Percentiles rank a stretch among this genome's conserved stretches.
Conservation (phyloP, 2,888 invertebrate genomes). For the Chloroclysta siterata region DNA sequence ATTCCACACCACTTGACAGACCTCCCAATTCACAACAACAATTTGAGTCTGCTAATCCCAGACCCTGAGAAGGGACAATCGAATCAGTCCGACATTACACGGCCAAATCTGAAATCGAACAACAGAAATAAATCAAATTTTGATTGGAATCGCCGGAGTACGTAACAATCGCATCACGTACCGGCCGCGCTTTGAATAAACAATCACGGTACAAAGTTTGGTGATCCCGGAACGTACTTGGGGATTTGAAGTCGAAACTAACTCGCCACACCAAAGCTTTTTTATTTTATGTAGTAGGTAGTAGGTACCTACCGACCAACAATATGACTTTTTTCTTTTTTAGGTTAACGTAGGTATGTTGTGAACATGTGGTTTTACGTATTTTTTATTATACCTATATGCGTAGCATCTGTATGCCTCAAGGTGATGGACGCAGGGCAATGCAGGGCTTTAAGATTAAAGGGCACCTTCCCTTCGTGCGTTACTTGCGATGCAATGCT, state of each 20-base stretch:
- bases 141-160: conserved; percentile 64
- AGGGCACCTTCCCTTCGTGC: too few relatives aligned
- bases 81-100: conserved; percentile 51
- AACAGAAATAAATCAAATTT: conserved; percentile 69
- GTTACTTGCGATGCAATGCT: too few relatives aligned
- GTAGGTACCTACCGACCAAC: too few relatives aligned
- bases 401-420: too few relatives aligned
- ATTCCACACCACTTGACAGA: conserved; percentile 15
- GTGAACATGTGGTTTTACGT: too few relatives aligned
- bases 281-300: too few relatives aligned
- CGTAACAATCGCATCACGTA: conserved; percentile 70
- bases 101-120: conserved; percentile 55
- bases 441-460: too few relatives aligned
- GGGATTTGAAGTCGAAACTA: conserved; percentile 23
- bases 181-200: conserved; percentile 67
- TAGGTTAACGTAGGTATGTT: too few relatives aligned
- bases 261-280: conserved; percentile 3
- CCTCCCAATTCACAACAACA: conserved; percentile 23
- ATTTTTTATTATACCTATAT: too few relatives aligned
- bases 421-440: too few relatives aligned
- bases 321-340: too few relatives aligned
- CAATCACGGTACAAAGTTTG: conserved; percentile 58
- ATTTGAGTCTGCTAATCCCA: conserved; percentile 36
- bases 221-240: conserved; percentile 45
- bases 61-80: conserved; percentile 42